Conservation (phyloP, 2,113 vertebrate species). For the Erythrolamprus reginae region DNA sequence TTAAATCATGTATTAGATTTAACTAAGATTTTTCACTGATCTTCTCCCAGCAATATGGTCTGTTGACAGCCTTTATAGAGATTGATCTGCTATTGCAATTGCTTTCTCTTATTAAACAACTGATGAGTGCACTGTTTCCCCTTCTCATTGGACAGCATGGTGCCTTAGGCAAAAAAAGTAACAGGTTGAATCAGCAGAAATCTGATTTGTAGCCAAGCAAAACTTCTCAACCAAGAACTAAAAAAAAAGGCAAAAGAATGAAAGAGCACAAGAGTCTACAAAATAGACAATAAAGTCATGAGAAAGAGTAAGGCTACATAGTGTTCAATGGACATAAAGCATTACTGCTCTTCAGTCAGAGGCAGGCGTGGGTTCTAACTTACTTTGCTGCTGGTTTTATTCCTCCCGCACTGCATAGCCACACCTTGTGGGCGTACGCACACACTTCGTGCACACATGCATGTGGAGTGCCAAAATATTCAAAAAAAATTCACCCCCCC, state of each 20-base stretch:
- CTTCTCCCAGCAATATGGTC: neutral
- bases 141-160: neutral
- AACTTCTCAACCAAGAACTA: neutral
- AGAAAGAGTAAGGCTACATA: neutral
- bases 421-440: no score
- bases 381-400: no score
- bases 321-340: neutral
- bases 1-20: neutral
- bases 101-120: slow-evolving; percentile 26
- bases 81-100: slow-evolving; percentile 7
- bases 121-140: slow-evolving; percentile 27
- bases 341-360: neutral
- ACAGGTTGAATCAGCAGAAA: slow-evolving; percentile 31
- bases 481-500: no score
- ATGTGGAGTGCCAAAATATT: no score
- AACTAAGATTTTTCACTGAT: neutral
- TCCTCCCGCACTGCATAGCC: no score
- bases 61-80: neutral
- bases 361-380: no score
- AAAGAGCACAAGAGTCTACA: neutral
- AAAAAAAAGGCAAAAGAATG: neutral
- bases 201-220: neutral
- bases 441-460: no score
- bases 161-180: neutral
- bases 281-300: neutral